Evolutionary conservation across 2,888 invertebrate genomes (phyloP).

Genomic region (Hipparchia semele): DNA sequence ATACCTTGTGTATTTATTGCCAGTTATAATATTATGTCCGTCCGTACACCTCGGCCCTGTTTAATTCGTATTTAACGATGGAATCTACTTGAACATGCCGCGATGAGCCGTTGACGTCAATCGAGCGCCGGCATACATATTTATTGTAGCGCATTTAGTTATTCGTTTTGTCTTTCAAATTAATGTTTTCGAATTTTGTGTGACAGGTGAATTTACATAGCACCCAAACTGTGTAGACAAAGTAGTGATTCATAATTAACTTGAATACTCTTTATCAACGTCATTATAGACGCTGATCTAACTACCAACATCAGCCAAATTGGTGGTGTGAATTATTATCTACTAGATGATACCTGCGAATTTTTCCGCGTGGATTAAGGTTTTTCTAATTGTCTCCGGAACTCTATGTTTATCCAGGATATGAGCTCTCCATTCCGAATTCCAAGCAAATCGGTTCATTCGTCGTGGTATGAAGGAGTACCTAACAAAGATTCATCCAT

Average conservation of each 20-base stretch:
- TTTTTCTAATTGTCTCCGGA: no score
- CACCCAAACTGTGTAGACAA: slow-evolving; percentile 20
- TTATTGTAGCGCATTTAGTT: slow-evolving; percentile 47
- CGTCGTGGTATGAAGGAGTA: no score
- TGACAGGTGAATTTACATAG: slow-evolving; percentile 44
- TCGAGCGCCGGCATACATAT: slow-evolving; percentile 48
- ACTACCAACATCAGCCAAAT: no score
- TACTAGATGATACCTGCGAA: no score
- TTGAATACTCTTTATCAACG: not conserved
- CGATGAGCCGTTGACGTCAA: slow-evolving; percentile 50
- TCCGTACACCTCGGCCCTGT: not conserved
- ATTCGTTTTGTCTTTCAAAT: slow-evolving; percentile 46
- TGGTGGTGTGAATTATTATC: no score
- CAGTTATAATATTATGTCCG: not conserved
- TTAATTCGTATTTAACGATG: slow-evolving; percentile 10
- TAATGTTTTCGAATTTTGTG: slow-evolving; percentile 39
- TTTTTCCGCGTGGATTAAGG: no score
- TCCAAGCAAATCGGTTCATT: no score
- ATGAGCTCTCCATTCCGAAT: no score
- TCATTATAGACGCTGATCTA: no score
- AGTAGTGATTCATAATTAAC: slow-evolving; percentile 6
- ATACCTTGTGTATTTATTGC: not conserved
- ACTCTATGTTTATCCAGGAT: no score
- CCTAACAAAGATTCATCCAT: no score
- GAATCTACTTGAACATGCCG: slow-evolving; percentile 12